Evolutionary conservation across 2,113 vertebrate genomes (phyloP).

Genomic region (Alethe diademata): DNA sequence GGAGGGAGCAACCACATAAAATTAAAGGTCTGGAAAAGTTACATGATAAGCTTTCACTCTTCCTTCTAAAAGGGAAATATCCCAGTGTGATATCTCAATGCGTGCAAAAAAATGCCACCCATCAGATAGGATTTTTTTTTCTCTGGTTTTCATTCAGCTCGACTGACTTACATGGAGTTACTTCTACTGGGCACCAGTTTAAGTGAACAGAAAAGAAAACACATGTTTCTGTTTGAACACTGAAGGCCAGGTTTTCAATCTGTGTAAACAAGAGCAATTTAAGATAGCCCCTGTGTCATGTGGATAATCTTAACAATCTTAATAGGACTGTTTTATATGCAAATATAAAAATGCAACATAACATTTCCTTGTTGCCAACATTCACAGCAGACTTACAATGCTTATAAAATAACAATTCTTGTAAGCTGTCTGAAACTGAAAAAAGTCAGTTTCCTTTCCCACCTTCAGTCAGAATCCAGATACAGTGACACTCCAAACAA

Average conservation of each 20-base stretch:
- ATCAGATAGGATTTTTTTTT: neutral
- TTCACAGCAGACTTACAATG: neutral
- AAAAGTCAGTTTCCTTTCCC: neutral
- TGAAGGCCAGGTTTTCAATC: neutral
- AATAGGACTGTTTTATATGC: neutral
- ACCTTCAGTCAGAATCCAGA: neutral
- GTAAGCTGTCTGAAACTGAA: neutral
- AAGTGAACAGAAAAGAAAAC: neutral
- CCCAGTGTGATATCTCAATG: neutral
- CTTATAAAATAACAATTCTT: neutral
- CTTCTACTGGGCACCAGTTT: neutral
- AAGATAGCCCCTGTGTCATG: neutral
- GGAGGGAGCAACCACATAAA: neutral
- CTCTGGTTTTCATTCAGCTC: neutral
- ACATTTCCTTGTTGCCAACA: neutral
- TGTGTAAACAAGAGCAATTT: neutral
- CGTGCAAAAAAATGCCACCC: neutral
- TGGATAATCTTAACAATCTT: neutral
- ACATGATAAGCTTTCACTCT: neutral
- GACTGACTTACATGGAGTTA: neutral
- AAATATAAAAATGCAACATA: neutral
- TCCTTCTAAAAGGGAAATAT: neutral
- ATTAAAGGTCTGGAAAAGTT: neutral
- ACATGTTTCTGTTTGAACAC: neutral
- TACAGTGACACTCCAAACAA: conserved; percentile 1